These are phyloP conservation scores for Salminus brasiliensis DNA, from an alignment of 2,113 vertebrate genomes.

Conservation along the genomic window DNA sequence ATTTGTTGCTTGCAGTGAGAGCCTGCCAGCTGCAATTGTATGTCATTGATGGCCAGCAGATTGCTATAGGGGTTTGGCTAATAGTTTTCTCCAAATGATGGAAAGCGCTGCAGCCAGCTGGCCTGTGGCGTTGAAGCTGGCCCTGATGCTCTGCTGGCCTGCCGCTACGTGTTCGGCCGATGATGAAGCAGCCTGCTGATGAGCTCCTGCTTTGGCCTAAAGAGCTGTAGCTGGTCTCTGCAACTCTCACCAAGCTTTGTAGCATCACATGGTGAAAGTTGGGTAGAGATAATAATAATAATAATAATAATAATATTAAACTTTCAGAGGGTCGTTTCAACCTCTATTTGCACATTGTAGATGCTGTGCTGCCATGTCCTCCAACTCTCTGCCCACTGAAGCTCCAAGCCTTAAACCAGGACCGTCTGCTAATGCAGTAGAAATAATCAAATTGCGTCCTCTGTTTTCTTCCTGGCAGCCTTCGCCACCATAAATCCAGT, in stretches of 20 bases:
- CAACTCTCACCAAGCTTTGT: background rate
- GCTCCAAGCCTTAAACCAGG: slow-evolving; percentile 4
- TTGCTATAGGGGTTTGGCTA: slow-evolving; percentile 38
- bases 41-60: slow-evolving; percentile 55
- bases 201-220: slow-evolving; percentile 32
- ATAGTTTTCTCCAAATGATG: slow-evolving; percentile 19
- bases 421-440: slow-evolving; percentile 23
- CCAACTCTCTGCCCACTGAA: slow-evolving; percentile 11
- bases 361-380: slow-evolving; percentile 19
- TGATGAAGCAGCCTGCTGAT: slow-evolving; percentile 28
- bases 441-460: slow-evolving; percentile 26
- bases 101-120: slow-evolving; percentile 34
- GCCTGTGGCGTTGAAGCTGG: slow-evolving; percentile 39
- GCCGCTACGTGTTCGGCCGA: slow-evolving; percentile 32
- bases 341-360: too few relatives aligned
- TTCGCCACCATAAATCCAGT: slow-evolving; percentile 16
- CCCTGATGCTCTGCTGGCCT: slow-evolving; percentile 40
- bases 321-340: too few relatives aligned
- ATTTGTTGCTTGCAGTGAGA: slow-evolving; percentile 48
- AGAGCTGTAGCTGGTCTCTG: slow-evolving; percentile 52
- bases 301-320: too few relatives aligned
- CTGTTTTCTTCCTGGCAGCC: slow-evolving; percentile 30
- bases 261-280: too few relatives aligned
- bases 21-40: slow-evolving; percentile 42
- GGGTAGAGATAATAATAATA: too few relatives aligned